Base-by-base conservation (phyloP, 2,888 invertebrate species). In the Agrilus biguttatus region DNA sequence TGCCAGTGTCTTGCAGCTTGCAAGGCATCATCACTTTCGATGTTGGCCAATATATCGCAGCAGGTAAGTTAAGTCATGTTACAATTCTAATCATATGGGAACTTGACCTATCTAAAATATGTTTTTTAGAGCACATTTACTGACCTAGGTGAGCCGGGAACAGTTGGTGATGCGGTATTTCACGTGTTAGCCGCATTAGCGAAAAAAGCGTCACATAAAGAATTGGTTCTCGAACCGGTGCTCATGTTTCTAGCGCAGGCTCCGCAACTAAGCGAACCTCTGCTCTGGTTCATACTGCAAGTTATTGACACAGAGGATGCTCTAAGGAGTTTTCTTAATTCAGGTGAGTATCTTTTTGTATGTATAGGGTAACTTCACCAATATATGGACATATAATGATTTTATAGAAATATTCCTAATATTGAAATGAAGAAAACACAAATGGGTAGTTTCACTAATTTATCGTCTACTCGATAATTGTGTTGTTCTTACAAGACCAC, bases 161-260 rank as follows among this genome's bases (percentile, higher is more conserved):
- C 85, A 1, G 78, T 90, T 41, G 84, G 85, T 2, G 91, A 92
- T 58, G 87, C 87, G 14, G 79, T 91, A n/a, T 90, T 88, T 59
- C 83, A 85, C 65, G 72, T 92, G 50, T 72, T 91, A 42, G 75
- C 81, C 23, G 80, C 82, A 3, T 69, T 92, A 47, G 80, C 81
- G n/a, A 74, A 76, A 37, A 80, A 81, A 55, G 80, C 88, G 2
- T 80, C 86, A 7, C 77, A 79, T 57, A 80, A 84, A 3, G 74
- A 77, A 19, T 71, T 83, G 43, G 77, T 91, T 57, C 75, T 92
- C 54, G 77, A 80, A 50, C 86, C 89, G 1, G 71, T 92, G 34
- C 75, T 83, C 56, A 75, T 78, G 48, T 87, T 80, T 63, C 71
- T 90, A 14, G 57, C 59, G 3, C 59, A 61, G 45, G 55, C 60